Evolutionary conservation across 2,113 vertebrate species (phyloP).

Genomic region (Alouatta palliata): DNA sequence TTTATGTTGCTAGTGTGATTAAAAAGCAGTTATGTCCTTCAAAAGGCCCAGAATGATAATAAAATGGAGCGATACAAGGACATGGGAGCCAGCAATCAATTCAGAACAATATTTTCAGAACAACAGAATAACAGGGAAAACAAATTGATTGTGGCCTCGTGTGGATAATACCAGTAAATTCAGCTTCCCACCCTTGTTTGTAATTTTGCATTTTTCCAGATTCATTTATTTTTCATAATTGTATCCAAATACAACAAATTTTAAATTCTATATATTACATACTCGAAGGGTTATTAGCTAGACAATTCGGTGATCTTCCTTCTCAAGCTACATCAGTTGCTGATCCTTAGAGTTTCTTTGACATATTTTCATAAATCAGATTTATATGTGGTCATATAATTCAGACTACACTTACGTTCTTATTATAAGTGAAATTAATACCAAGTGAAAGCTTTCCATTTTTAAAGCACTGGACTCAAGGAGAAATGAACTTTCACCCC

Average conservation of each 20-base stretch:
- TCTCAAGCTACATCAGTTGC: not conserved
- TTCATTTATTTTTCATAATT: not conserved
- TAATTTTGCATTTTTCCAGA: not conserved
- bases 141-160: not conserved
- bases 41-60: not conserved
- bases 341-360: not conserved
- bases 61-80: not conserved
- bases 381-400: conserved; percentile 37
- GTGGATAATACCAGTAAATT: not conserved
- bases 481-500: conserved; percentile 44
- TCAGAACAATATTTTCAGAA: not conserved
- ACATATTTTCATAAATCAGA: conserved; percentile 43
- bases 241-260: conserved; percentile 43
- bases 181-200: not conserved
- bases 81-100: not conserved
- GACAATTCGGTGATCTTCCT: not conserved
- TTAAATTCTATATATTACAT: not conserved
- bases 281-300: not conserved
- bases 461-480: conserved; percentile 18
- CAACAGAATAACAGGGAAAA: conserved; percentile 7
- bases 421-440: conserved; percentile 36
- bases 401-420: conserved; percentile 41
- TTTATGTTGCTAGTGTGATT: conserved; percentile 56
- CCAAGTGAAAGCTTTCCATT: conserved; percentile 40
- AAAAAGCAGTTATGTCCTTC: conserved; percentile 41